Evolutionary conservation across 1,140 invertebrate genomes (phyloP).

Genomic region (Scaptodrosophila lebanonensis): DNA sequence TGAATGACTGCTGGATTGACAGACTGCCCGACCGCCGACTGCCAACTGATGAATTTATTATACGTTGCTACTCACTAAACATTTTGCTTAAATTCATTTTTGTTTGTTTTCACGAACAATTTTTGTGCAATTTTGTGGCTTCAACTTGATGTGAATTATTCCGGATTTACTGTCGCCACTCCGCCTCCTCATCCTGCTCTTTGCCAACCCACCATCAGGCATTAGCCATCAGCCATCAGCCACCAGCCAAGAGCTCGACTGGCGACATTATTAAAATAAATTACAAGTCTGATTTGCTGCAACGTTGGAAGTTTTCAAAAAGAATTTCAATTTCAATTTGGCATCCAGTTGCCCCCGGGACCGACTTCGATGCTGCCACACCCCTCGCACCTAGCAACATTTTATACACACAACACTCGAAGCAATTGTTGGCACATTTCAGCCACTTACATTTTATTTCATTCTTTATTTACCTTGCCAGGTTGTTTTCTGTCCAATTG

Average conservation of each 20-base stretch:
- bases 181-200: constrained; percentile 3
- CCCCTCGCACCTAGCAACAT: too few relatives aligned
- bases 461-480: background rate
- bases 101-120: constrained; percentile 47
- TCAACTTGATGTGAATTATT: constrained; percentile 61
- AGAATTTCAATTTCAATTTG: too few relatives aligned
- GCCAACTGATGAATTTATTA: constrained; percentile 66
- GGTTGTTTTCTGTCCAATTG: background rate
- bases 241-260: too few relatives aligned
- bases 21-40: constrained; percentile 22
- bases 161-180: constrained; percentile 28
- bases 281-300: constrained; percentile 51
- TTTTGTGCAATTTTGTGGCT: constrained; percentile 32
- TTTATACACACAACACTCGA: too few relatives aligned
- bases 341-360: too few relatives aligned
- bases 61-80: constrained; percentile 28
- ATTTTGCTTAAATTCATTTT: constrained; percentile 41
- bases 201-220: too few relatives aligned
- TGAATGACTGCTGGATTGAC: constrained; percentile 24
- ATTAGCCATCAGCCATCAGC: too few relatives aligned
- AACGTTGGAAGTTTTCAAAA: background rate
- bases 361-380: too few relatives aligned
- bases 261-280: constrained; percentile 13
- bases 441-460: too few relatives aligned
- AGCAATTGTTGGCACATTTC: too few relatives aligned